Evolutionary conservation across 2,888 invertebrate species (phyloP).

Genomic region (Epinotia demarniana): DNA sequence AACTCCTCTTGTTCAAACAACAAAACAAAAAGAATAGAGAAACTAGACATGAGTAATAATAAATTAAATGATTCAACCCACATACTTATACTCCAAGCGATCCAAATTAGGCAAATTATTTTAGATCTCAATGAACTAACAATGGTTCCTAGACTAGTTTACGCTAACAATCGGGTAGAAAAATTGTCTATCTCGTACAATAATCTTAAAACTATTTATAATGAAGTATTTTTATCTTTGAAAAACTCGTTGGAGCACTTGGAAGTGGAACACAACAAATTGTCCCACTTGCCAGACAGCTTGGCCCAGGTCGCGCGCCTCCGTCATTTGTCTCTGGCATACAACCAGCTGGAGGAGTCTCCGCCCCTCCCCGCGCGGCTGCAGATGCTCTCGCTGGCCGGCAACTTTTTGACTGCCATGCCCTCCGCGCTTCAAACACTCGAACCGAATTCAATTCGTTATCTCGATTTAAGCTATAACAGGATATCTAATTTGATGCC

Average conservation of each 20-base stretch:
- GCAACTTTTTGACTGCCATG: constrained; percentile 90
- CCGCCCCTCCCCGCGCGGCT: constrained; percentile 87
- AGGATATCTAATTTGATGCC: constrained; percentile 91
- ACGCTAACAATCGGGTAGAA: constrained; percentile 88
- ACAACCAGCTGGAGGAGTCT: constrained; percentile 87
- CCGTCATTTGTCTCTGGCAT: constrained; percentile 92
- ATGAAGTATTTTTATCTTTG: constrained; percentile 89
- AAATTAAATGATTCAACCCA: constrained; percentile 88
- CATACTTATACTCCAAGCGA: constrained; percentile 87
- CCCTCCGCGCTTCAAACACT: constrained; percentile 90
- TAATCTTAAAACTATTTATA: constrained; percentile 87
- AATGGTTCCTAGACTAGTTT: constrained; percentile 87
- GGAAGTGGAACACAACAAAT: constrained; percentile 92
- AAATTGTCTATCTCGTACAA: constrained; percentile 93
- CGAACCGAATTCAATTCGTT: constrained; percentile 88
- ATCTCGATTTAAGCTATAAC: constrained; percentile 95
- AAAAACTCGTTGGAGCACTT: constrained; percentile 91
- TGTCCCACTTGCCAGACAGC: constrained; percentile 88
- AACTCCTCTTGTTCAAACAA: constrained; percentile 75
- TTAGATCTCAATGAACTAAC: constrained; percentile 91
- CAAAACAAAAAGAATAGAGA: constrained; percentile 88
- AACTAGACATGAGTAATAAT: constrained; percentile 94
- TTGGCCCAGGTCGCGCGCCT: constrained; percentile 87
- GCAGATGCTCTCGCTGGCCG: constrained; percentile 91
- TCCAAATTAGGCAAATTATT: constrained; percentile 91